phyloP scores from a whole-genome alignment of 2,113 vertebrate species.

The Cavia aperea region DNA sequence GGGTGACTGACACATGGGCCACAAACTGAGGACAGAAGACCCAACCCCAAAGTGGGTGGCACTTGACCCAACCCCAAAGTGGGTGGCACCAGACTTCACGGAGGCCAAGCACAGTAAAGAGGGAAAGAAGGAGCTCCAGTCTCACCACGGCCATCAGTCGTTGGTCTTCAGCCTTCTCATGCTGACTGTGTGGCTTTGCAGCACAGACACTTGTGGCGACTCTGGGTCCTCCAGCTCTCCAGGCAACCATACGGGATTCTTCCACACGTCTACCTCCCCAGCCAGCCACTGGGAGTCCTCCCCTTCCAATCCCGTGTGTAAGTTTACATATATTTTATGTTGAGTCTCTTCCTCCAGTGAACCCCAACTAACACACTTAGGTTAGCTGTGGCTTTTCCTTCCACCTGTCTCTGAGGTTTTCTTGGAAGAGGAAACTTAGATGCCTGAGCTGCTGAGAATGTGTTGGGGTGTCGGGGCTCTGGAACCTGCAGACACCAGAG shows the following conservation, averaged over 20 bases:
- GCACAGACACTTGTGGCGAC: neutral
- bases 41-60: neutral
- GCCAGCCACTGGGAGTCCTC: neutral
- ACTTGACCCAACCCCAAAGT: neutral
- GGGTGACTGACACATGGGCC: neutral
- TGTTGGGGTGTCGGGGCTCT: neutral
- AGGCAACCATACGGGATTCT: neutral
- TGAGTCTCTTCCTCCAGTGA: neutral
- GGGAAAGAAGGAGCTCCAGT: neutral
- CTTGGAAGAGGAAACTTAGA: neutral
- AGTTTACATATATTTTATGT: neutral
- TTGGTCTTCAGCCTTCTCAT: neutral
- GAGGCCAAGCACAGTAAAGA: neutral
- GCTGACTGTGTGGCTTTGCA: neutral
- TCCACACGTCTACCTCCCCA: neutral
- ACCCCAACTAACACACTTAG: neutral
- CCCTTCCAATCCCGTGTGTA: neutral
- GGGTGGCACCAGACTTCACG: neutral
- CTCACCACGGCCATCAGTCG: neutral
- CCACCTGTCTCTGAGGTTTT: neutral
- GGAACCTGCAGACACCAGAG: neutral
- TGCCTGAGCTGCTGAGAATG: neutral
- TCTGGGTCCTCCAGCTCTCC: neutral
- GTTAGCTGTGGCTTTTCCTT: neutral
- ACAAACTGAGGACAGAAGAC: neutral